Percentiles rank a stretch among this genome's conserved stretches.
Conservation (phyloP, 2,888 invertebrate genomes). For the Caenorhabditis afra region DNA sequence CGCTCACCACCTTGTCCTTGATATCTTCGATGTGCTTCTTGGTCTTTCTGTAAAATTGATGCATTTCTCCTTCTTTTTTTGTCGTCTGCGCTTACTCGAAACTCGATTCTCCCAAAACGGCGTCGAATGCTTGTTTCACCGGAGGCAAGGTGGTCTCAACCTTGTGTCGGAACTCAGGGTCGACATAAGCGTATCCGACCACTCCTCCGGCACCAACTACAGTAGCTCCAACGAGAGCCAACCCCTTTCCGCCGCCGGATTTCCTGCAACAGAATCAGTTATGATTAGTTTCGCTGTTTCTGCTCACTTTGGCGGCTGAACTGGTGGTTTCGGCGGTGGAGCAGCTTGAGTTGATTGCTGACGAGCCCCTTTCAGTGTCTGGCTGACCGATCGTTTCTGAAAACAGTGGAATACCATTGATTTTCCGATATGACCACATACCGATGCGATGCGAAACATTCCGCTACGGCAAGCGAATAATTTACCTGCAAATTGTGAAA, state of each 20-base stretch:
- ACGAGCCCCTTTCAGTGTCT: conserved; percentile 60
- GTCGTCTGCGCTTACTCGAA: too few relatives aligned
- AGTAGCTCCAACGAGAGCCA: conserved; percentile 58
- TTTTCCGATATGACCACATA: conserved; percentile 17
- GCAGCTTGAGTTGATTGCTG: conserved; percentile 61
- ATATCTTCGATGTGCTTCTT: conserved; percentile 56
- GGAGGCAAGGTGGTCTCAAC: conserved; percentile 71
- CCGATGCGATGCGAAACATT: conserved; percentile 62
- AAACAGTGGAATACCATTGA: not conserved
- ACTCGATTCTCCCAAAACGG: conserved; percentile 67
- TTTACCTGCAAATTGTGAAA: conserved; percentile 50
- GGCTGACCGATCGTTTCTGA: conserved; percentile 65
- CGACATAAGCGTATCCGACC: conserved; percentile 74
- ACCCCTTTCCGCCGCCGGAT: conserved; percentile 65
- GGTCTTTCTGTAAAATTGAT: conserved; percentile 51
- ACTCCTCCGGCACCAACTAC: conserved; percentile 72
- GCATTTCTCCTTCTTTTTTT: not conserved
- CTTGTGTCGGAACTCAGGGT: conserved; percentile 72
- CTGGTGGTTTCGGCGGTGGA: conserved; percentile 52
- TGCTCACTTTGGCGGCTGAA: conserved; percentile 35
- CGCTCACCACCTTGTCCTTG: conserved; percentile 56
- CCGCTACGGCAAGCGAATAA: conserved; percentile 37
- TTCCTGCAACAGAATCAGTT: conserved; percentile 47
- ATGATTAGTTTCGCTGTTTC: not conserved
- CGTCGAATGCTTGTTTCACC: conserved; percentile 68